Evolutionary conservation across 2,888 invertebrate species (phyloP).

Genomic region (Agrenia bidenticulata): DNA sequence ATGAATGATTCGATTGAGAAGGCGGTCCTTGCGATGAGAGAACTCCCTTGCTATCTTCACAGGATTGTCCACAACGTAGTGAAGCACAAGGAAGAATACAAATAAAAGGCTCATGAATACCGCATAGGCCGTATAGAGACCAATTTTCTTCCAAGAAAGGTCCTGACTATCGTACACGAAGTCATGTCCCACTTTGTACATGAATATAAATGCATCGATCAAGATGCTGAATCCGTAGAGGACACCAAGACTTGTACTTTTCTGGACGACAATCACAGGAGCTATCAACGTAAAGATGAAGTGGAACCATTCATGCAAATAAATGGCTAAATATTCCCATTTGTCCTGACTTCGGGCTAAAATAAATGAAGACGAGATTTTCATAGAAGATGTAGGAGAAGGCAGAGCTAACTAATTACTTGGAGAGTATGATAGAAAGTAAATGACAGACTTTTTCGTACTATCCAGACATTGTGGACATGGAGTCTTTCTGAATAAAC

Average conservation of each 20-base stretch:
- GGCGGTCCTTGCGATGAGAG: not conserved
- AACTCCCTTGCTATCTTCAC: not conserved
- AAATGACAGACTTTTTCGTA: not conserved
- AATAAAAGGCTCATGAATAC: not conserved
- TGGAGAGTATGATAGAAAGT: too few relatives aligned
- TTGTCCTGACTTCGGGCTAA: not conserved
- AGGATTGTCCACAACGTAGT: not conserved
- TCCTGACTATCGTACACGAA: not conserved
- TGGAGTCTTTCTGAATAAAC: not conserved
- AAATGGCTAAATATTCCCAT: not conserved
- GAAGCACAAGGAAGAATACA: not conserved
- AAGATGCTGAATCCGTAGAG: constrained; percentile 3
- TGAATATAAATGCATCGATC: not conserved
- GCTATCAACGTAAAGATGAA: not conserved
- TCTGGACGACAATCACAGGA: not conserved
- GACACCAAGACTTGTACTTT: not conserved
- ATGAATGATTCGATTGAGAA: not conserved
- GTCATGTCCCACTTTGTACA: not conserved
- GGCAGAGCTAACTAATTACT: not conserved
- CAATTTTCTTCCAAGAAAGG: not conserved
- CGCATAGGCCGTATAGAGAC: not conserved
- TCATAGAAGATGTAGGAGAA: not conserved
- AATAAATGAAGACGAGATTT: not conserved
- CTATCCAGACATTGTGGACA: not conserved
- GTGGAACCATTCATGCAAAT: constrained; percentile 1